phyloP scores from a whole-genome alignment of 2,888 invertebrate genomes.

The Thecophora atra region DNA sequence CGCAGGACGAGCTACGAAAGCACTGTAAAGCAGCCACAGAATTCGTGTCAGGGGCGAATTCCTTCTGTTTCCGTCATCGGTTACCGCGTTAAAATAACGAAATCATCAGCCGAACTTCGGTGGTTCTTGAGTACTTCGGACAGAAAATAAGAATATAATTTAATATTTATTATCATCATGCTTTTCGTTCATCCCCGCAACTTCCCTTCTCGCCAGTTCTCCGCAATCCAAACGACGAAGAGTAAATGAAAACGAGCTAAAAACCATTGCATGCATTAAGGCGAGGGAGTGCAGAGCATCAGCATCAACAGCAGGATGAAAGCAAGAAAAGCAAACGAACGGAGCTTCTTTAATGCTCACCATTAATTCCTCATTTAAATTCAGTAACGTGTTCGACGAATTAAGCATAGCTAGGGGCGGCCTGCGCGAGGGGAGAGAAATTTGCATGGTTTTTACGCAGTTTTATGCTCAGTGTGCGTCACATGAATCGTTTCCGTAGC shows the following conservation, averaged over 20 bases:
- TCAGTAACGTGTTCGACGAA: slow-evolving; percentile 66
- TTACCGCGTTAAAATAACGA: no score
- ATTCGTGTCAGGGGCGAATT: no score
- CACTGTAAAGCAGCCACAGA: no score
- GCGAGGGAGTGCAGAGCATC: neutral
- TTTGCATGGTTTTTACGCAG: slow-evolving; percentile 8
- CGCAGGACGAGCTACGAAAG: no score
- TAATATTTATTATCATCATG: slow-evolving; percentile 14
- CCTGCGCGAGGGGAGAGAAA: neutral
- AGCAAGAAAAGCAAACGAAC: neutral
- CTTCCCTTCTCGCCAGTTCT: no score
- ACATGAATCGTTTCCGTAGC: slow-evolving; percentile 38
- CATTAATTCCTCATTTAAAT: slow-evolving; percentile 67
- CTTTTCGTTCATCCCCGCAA: no score
- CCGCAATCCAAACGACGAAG: slow-evolving; percentile 19
- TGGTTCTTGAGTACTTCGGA: neutral
- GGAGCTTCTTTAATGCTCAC: slow-evolving; percentile 50
- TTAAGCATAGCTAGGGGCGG: slow-evolving; percentile 46
- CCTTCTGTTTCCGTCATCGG: no score
- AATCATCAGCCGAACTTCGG: neutral
- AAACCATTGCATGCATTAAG: slow-evolving; percentile 11
- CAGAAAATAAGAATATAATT: neutral
- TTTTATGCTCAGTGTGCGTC: slow-evolving; percentile 9
- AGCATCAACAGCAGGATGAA: neutral
- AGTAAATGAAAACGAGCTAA: neutral